Conservation (phyloP, 2,797 vertebrate genomes). For the Cichlasoma orientale region DNA sequence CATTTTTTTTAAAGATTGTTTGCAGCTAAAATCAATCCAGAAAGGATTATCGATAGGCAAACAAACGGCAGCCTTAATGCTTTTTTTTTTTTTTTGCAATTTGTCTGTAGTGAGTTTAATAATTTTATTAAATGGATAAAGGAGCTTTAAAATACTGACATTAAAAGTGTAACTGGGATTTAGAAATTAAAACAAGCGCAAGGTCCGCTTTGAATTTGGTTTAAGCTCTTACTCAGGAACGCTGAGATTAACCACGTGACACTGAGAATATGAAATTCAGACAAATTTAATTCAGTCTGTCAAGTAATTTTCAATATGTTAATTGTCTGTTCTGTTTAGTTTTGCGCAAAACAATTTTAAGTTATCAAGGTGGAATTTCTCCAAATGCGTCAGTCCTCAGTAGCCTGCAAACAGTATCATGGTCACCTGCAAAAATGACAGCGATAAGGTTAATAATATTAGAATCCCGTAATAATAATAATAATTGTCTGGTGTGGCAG, state of each 20-base stretch:
- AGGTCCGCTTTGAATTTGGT: not conserved
- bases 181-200: not conserved
- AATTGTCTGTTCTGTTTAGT: not conserved
- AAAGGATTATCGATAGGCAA: not conserved
- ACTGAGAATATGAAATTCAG: not conserved
- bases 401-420: not conserved
- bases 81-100: not conserved
- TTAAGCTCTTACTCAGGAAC: not conserved
- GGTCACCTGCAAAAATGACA: not conserved
- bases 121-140: not conserved
- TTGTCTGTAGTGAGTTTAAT: not conserved
- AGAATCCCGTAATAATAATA: not conserved
- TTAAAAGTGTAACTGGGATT: not conserved
- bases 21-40: not conserved
- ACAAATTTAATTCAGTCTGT: not conserved
- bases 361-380: not conserved
- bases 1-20: not conserved
- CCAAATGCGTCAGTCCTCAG: too few species aligned
- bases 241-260: not conserved
- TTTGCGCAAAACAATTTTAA: not conserved
- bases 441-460: not conserved
- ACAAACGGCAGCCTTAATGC: not conserved
- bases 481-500: not conserved
- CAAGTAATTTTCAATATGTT: not conserved
- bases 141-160: not conserved